These are phyloP conservation scores for Heliconius himera DNA, from an alignment of 1,140 invertebrate genomes.

Conservation along the genomic window DNA sequence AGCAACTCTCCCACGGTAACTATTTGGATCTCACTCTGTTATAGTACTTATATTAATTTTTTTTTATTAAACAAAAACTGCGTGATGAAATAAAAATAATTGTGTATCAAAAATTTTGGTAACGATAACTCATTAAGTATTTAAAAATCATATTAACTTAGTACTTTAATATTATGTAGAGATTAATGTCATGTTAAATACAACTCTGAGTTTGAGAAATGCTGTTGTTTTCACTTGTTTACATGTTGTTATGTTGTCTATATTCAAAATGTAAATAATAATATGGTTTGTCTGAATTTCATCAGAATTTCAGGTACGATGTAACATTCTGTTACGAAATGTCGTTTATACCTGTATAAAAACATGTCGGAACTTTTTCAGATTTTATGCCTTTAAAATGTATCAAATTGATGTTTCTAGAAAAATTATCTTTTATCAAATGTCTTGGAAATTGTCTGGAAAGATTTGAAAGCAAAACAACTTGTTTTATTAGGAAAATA, in stretches of 20 bases:
- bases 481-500: neutral
- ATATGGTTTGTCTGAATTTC: neutral
- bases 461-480: constrained; percentile 15
- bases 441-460: neutral
- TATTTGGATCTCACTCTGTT: no score
- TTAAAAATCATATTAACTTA: no score
- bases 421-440: neutral
- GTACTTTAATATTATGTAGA: neutral
- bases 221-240: constrained; percentile 20
- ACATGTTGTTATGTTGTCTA: constrained; percentile 20
- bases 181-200: neutral
- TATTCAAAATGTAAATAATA: constrained; percentile 23
- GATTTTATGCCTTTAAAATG: neutral
- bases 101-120: no score
- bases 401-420: neutral
- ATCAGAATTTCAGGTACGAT: neutral
- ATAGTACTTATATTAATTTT: no score
- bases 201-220: constrained; percentile 4
- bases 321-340: constrained; percentile 1
- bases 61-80: no score
- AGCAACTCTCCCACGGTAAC: no score
- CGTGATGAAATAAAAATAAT: no score
- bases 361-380: neutral
- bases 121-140: no score
- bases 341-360: neutral